Conservation (phyloP, 2,888 invertebrate species). For the Lasioglossum marginatum region DNA sequence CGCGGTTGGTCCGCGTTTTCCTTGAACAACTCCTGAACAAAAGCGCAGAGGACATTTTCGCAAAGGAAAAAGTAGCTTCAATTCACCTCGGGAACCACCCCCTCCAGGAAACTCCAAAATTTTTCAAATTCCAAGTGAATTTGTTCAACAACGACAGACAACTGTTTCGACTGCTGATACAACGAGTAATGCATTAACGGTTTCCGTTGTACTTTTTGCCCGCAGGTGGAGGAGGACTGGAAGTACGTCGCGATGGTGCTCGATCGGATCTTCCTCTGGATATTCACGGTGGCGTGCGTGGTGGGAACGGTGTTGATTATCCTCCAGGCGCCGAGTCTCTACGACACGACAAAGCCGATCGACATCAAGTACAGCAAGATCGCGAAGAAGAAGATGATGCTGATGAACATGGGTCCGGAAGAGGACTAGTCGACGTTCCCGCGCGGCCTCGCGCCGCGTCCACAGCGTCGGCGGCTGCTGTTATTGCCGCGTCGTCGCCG, state of each 20-base stretch:
- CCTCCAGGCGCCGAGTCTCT: conserved; percentile 95
- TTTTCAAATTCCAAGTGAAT: no score
- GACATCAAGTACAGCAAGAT: conserved; percentile 96
- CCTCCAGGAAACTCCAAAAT: no score
- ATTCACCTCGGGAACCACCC: no score
- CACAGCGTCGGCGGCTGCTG: conserved; percentile 33
- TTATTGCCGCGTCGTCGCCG: conserved; percentile 37
- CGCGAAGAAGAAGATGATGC: conserved; percentile 94
- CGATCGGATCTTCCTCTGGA: conserved; percentile 97
- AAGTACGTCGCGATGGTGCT: conserved; percentile 98
- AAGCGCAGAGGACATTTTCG: no score
- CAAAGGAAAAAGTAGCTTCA: no score
- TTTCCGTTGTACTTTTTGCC: conserved; percentile 14
- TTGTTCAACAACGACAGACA: background rate
- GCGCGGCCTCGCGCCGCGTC: conserved; percentile 74
- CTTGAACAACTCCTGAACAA: no score
- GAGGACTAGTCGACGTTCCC: conserved; percentile 85
- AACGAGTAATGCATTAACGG: background rate
- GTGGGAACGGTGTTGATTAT: conserved; percentile 95
- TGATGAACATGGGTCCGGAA: conserved; percentile 94
- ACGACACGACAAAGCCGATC: conserved; percentile 95
- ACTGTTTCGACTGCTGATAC: background rate
- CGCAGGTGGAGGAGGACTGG: conserved; percentile 98
- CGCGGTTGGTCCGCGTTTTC: no score
- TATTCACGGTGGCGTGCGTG: conserved; percentile 97